phyloP scores from a whole-genome alignment of 2,888 invertebrate species.

The Acanthosepion lycidas region DNA sequence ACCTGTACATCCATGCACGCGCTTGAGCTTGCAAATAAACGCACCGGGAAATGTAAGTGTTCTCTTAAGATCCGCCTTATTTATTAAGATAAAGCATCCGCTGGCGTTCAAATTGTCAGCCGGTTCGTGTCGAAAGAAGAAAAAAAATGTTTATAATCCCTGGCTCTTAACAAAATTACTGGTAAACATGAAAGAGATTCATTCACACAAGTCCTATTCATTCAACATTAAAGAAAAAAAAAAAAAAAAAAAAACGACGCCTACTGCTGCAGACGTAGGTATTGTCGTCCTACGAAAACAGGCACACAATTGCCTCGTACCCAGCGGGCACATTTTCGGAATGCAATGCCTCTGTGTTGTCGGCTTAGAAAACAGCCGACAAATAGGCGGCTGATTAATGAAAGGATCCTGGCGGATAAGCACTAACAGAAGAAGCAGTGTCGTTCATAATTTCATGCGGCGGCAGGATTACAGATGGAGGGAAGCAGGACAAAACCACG shows the following conservation, averaged over 20 bases:
- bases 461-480: not conserved
- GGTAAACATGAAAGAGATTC: not conserved
- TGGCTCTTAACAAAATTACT: not conserved
- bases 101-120: not conserved
- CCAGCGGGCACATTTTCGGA: not conserved
- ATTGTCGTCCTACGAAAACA: not conserved
- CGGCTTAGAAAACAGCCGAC: not conserved
- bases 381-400: not conserved
- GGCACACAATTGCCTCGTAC: not conserved
- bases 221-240: not conserved
- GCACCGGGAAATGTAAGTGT: not conserved
- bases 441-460: not conserved
- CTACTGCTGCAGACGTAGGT: too few species aligned
- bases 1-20: too few species aligned
- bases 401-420: not conserved
- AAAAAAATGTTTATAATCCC: not conserved
- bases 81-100: not conserved
- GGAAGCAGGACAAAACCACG: not conserved
- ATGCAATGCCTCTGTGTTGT: not conserved
- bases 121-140: not conserved
- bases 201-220: too few species aligned
- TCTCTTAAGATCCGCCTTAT: not conserved
- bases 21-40: too few species aligned
- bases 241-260: too few species aligned
- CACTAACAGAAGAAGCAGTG: not conserved